These are phyloP conservation scores for Ganaspis brasiliensis DNA, from an alignment of 2,888 invertebrate species.

Conservation along the genomic window DNA sequence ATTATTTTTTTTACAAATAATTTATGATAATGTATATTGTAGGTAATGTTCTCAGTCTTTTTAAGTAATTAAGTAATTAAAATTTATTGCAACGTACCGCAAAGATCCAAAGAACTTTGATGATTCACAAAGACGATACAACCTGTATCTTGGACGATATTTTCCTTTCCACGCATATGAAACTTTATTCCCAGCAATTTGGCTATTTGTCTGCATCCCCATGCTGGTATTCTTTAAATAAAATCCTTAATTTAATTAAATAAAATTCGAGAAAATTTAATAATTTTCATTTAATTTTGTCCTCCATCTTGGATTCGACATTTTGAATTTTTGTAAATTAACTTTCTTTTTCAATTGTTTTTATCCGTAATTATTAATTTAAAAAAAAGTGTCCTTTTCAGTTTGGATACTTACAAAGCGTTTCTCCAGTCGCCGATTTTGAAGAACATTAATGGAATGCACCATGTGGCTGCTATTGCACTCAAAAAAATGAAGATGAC, in stretches of 20 bases:
- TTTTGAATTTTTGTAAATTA: too few species aligned
- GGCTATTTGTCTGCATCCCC: slow-evolving; percentile 83
- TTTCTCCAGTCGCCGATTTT: slow-evolving; percentile 88
- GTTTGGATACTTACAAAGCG: slow-evolving; percentile 92
- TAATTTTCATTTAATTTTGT: too few species aligned
- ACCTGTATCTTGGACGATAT: slow-evolving; percentile 88
- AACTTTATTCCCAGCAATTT: slow-evolving; percentile 86
- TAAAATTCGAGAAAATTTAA: too few species aligned
- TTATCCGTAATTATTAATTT: too few species aligned
- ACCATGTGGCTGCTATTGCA: slow-evolving; percentile 84
- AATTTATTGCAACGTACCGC: too few species aligned
- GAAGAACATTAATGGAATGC: slow-evolving; percentile 89
- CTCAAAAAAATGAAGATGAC: slow-evolving; percentile 84
- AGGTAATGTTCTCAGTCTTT: too few species aligned
- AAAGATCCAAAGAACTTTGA: slow-evolving; percentile 92
- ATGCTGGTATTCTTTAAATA: slow-evolving; percentile 86
- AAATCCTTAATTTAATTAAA: too few species aligned
- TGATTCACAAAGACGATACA: slow-evolving; percentile 93
- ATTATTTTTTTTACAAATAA: neutral
- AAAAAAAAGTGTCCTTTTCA: too few species aligned
- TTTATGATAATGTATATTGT: neutral
- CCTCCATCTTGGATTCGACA: too few species aligned
- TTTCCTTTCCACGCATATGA: slow-evolving; percentile 88
- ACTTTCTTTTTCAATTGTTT: too few species aligned
- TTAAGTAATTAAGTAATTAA: too few species aligned